These are phyloP conservation scores for Celastrina argiolus DNA, from an alignment of 2,888 invertebrate species.

Conservation along the genomic window DNA sequence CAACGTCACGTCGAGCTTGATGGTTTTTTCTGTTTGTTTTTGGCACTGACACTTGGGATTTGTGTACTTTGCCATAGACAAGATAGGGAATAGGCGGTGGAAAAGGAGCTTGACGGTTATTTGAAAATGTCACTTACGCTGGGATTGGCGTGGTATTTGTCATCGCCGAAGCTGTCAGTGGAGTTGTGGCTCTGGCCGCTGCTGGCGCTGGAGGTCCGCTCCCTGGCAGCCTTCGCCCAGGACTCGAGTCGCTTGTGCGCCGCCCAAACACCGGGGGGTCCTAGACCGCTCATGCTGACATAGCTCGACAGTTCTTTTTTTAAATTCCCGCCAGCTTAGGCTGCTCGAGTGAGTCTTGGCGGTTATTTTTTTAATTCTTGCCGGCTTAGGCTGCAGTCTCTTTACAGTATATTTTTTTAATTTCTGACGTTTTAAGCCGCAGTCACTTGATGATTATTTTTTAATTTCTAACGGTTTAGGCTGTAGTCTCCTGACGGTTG, in stretches of 20 bases:
- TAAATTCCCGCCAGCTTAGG: not conserved
- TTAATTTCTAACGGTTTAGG: no score
- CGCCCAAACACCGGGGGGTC: constrained; percentile 86
- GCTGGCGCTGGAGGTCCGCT: constrained; percentile 77
- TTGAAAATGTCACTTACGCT: constrained; percentile 59
- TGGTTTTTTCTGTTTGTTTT: no score
- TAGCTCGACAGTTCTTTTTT: constrained; percentile 21
- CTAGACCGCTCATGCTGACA: constrained; percentile 80
- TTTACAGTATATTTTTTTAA: no score
- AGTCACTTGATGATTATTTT: no score
- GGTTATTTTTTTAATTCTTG: constrained; percentile 32
- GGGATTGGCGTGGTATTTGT: constrained; percentile 66
- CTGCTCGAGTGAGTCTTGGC: no score
- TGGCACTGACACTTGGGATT: no score
- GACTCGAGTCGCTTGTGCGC: constrained; percentile 86
- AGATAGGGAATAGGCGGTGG: no score
- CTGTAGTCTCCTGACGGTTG: no score
- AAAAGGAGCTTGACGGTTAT: no score
- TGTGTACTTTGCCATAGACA: no score
- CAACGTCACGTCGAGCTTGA: no score
- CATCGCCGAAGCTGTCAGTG: constrained; percentile 72
- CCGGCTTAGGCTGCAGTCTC: not conserved
- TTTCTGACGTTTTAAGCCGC: no score
- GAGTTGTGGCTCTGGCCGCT: constrained; percentile 78
- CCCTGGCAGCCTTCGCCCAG: constrained; percentile 86